A percentile compares a stretch with the other conserved stretches of the same genome.
phyloP scores from a whole-genome alignment of 2,888 invertebrate genomes.

The Drosophila pseudotalamancana region DNA sequence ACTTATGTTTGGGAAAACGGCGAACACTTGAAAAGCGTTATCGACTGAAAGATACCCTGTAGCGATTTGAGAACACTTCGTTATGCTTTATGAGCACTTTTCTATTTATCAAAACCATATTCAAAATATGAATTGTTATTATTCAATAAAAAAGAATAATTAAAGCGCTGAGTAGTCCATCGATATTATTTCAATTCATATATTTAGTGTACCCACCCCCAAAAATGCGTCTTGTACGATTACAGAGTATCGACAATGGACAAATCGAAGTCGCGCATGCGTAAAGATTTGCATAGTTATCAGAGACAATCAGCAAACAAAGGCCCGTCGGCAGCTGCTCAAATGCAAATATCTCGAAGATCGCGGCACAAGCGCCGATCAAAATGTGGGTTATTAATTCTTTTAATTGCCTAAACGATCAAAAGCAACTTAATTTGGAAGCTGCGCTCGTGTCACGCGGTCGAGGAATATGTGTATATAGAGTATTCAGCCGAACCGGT shows the following conservation, averaged over 20 bases:
- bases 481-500: too few relatives aligned
- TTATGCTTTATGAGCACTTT: too few relatives aligned
- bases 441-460: slow-evolving; percentile 8
- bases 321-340: slow-evolving; percentile 25
- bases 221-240: not conserved
- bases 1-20: slow-evolving; percentile 13
- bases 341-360: slow-evolving; percentile 23
- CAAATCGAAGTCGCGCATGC: slow-evolving; percentile 61
- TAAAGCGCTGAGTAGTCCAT: too few relatives aligned
- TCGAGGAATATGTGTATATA: too few relatives aligned
- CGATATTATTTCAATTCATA: too few relatives aligned
- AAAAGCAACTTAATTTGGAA: slow-evolving; percentile 37
- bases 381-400: slow-evolving; percentile 55
- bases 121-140: too few relatives aligned
- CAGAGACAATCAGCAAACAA: slow-evolving; percentile 54
- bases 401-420: slow-evolving; percentile 51
- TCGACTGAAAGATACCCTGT: not conserved
- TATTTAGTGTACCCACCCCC: too few relatives aligned
- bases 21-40: not conserved
- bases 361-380: not conserved
- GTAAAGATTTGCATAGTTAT: slow-evolving; percentile 67
- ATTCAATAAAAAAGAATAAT: too few relatives aligned
- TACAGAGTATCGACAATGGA: slow-evolving; percentile 13
- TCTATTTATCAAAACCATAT: too few relatives aligned
- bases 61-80: too few relatives aligned